Percentiles rank a stretch among this genome's conserved stretches.
Evolutionary conservation across 2,797 vertebrate genomes (phyloP).

Genomic region (Macrochelys suwanniensis): DNA sequence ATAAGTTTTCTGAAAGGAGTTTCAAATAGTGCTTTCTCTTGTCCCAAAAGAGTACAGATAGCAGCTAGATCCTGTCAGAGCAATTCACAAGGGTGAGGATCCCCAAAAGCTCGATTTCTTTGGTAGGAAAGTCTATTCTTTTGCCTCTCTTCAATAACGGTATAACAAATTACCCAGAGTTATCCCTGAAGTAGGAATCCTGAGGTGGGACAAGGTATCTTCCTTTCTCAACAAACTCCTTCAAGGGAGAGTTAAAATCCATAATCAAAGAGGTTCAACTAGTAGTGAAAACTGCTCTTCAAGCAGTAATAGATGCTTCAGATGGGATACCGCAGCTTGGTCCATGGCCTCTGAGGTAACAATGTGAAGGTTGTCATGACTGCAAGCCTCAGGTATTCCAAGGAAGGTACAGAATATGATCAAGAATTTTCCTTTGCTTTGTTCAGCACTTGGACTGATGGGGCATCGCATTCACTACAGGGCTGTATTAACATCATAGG

Average conservation of each 20-base stretch:
- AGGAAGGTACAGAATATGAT: background rate
- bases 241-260: background rate
- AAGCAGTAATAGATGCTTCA: no score
- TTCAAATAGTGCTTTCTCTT: background rate
- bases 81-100: background rate
- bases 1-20: background rate
- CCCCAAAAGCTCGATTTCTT: background rate
- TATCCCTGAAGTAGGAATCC: no score
- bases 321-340: no score
- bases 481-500: background rate
- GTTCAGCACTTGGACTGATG: background rate
- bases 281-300: no score
- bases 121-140: no score
- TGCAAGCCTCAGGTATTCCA: slow-evolving; percentile 24
- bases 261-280: background rate
- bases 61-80: background rate
- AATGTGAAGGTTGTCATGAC: background rate
- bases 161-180: no score
- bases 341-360: no score
- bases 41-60: background rate
- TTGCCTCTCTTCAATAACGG: no score
- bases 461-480: background rate
- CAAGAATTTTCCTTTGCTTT: background rate
- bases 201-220: no score
- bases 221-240: no score